Percentiles rank a stretch among this genome's conserved stretches.
Conservation (phyloP, 2,797 vertebrate species). For the Leptatherina wallacei region DNA sequence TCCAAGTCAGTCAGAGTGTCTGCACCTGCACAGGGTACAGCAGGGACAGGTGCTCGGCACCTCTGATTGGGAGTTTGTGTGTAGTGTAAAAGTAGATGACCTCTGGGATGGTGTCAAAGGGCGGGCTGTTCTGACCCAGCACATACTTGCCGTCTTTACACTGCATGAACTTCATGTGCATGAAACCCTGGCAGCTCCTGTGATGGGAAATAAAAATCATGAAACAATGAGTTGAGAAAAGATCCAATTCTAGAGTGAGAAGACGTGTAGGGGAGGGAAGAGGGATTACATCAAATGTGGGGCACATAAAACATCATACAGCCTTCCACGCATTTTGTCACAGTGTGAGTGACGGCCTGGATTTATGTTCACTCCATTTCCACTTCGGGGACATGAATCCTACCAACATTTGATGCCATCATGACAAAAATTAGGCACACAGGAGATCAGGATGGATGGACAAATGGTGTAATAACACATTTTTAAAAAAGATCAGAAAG, state of each 20-base stretch:
- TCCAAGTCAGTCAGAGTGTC: slow-evolving; percentile 80
- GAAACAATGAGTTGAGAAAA: slow-evolving; percentile 4
- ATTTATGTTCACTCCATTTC: slow-evolving; percentile 52
- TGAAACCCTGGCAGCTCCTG: slow-evolving; percentile 95
- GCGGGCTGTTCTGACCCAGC: slow-evolving; percentile 91
- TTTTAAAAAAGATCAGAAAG: slow-evolving; percentile 17
- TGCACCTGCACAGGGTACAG: slow-evolving; percentile 89
- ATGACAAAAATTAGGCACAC: slow-evolving; percentile 42
- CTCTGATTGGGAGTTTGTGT: slow-evolving; percentile 90
- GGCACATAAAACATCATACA: slow-evolving; percentile 43
- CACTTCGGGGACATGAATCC: slow-evolving; percentile 35
- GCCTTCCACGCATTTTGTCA: slow-evolving; percentile 31
- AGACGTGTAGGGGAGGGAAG: background rate
- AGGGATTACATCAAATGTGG: slow-evolving; percentile 40
- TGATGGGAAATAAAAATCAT: background rate
- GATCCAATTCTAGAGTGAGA: slow-evolving; percentile 2
- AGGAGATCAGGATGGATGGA: slow-evolving; percentile 53
- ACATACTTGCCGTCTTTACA: slow-evolving; percentile 88
- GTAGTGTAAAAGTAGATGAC: slow-evolving; percentile 90
- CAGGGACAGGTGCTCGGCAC: slow-evolving; percentile 89
- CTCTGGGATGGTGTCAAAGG: slow-evolving; percentile 89
- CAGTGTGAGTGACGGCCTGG: slow-evolving; percentile 45
- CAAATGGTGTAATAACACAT: slow-evolving; percentile 29
- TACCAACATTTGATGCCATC: slow-evolving; percentile 52
- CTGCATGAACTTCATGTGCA: slow-evolving; percentile 92